Conservation (phyloP, 2,113 vertebrate species). For the Elachura formosa region DNA sequence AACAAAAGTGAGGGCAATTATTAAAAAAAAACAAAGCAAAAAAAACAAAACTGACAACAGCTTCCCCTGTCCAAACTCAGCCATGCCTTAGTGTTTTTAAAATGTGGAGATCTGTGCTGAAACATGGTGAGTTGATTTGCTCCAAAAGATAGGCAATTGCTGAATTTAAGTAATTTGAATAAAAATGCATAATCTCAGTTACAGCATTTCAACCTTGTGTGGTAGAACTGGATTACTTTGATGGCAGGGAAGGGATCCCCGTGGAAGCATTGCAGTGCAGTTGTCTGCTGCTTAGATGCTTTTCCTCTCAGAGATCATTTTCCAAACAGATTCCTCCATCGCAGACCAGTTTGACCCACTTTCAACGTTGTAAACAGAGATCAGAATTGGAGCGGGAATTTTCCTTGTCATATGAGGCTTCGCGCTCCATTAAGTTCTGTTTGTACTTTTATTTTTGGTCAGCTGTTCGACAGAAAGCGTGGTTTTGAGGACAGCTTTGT, state of each 20-base stretch:
- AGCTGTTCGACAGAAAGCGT: not conserved
- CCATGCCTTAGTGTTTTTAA: not conserved
- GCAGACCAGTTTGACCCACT: conserved; percentile 33
- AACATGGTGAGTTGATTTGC: not conserved
- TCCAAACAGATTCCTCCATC: not conserved
- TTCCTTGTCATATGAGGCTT: conserved; percentile 50
- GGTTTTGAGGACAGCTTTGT: not conserved
- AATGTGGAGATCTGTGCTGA: not conserved
- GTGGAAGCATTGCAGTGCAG: not conserved
- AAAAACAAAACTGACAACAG: not conserved
- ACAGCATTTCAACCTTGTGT: not conserved
- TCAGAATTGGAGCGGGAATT: conserved; percentile 36
- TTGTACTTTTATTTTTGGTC: conserved; percentile 34
- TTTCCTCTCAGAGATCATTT: conserved; percentile 3
- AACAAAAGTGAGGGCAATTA: not conserved
- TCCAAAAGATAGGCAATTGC: not conserved
- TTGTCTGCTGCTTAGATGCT: not conserved
- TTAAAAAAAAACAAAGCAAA: not conserved
- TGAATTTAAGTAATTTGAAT: not conserved
- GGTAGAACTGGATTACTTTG: not conserved
- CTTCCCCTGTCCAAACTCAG: not conserved
- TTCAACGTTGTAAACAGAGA: conserved; percentile 30
- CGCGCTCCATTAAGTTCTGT: conserved; percentile 36
- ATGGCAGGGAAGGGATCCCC: not conserved
- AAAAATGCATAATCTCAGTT: not conserved